Percentiles rank a stretch among this genome's conserved stretches.
Evolutionary conservation across 2,888 invertebrate species (phyloP).

Genomic region (Thelaira solivaga): DNA sequence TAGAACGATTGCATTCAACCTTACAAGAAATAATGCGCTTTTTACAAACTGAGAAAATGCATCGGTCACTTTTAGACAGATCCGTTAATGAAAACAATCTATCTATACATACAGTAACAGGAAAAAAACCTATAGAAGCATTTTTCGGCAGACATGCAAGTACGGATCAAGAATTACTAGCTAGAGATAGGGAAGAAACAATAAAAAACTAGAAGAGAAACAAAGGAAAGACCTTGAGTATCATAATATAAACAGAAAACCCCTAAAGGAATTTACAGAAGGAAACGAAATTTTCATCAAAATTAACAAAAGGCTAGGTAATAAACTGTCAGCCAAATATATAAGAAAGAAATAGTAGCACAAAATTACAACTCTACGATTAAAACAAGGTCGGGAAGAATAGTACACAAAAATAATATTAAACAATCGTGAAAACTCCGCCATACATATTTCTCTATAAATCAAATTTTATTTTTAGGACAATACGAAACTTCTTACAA

Average conservation of each 20-base stretch:
- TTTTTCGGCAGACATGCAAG: not conserved
- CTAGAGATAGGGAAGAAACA: not conserved
- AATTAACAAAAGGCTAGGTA: not conserved
- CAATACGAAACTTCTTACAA: not conserved
- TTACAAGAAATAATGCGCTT: not conserved
- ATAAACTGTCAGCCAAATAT: not conserved
- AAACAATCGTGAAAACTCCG: not conserved
- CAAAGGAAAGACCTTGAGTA: not conserved
- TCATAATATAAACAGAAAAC: not conserved
- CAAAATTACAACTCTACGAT: conserved; percentile 4
- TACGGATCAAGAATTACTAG: not conserved
- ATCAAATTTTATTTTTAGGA: not conserved
- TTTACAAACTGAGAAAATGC: not conserved
- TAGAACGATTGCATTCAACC: not conserved
- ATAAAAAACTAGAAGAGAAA: not conserved
- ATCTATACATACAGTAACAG: no score
- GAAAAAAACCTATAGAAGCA: no score
- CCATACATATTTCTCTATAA: not conserved
- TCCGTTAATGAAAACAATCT: no score
- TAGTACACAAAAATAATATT: conserved; percentile 12
- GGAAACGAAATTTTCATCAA: not conserved
- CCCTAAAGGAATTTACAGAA: not conserved
- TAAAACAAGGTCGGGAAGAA: conserved; percentile 7
- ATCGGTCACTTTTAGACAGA: no score
- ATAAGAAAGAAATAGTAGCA: not conserved